Conservation (phyloP, 2,113 vertebrate species). For the Struthidea cinerea region DNA sequence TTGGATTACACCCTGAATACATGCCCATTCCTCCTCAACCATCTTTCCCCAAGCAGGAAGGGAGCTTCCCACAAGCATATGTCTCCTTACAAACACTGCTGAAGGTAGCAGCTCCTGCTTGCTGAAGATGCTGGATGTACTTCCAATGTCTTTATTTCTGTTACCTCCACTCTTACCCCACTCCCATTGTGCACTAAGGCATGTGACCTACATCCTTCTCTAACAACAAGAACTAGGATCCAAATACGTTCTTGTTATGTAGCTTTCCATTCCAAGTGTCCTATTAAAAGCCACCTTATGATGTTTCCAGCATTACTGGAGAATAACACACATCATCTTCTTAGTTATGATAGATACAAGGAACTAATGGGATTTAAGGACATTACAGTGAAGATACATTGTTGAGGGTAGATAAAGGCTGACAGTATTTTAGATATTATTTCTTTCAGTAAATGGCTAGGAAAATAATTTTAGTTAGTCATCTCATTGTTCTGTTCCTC, state of each 20-base stretch:
- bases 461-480: not conserved
- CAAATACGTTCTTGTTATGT: not conserved
- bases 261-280: not conserved
- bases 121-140: not conserved
- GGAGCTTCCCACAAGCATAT: not conserved
- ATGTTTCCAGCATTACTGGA: not conserved
- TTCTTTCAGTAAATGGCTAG: not conserved
- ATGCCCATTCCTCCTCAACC: accelerated
- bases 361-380: conserved; percentile 17
- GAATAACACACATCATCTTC: not conserved
- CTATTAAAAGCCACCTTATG: not conserved
- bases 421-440: not conserved
- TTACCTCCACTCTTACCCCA: not conserved
- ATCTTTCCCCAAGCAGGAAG: not conserved
- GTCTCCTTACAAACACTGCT: not conserved
- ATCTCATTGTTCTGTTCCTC: not conserved
- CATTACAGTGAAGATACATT: not conserved
- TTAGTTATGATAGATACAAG: not conserved
- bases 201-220: not conserved
- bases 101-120: accelerated
- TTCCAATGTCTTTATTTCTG: not conserved
- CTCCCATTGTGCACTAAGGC: accelerated
- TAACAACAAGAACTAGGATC: not conserved
- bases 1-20: not conserved
- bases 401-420: not conserved